These are phyloP conservation scores for Macroramphosus scolopax DNA, from an alignment of 2,797 vertebrate species.

Conservation along the genomic window DNA sequence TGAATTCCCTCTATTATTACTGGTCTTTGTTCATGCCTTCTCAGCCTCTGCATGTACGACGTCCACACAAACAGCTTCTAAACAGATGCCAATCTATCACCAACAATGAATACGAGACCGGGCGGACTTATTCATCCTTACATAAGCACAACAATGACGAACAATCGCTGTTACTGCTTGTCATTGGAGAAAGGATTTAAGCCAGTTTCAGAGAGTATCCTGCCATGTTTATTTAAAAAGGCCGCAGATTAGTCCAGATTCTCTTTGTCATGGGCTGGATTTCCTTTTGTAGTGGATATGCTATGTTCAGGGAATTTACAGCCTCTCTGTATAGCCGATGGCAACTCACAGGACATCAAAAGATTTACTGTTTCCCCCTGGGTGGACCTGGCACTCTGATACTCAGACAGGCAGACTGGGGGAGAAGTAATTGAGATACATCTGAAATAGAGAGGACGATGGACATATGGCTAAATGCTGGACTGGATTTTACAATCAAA, in stretches of 20 bases:
- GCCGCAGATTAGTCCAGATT: conserved; percentile 60
- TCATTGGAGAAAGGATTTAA: conserved; percentile 51
- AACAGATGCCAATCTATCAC: conserved; percentile 46
- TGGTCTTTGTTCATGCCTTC: conserved; percentile 33
- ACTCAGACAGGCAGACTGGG: conserved; percentile 50
- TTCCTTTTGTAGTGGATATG: conserved; percentile 46
- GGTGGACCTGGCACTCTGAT: conserved; percentile 53
- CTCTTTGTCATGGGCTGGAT: conserved; percentile 53
- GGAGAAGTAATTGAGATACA: conserved; percentile 72
- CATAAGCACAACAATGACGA: conserved; percentile 37
- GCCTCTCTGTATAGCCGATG: conserved; percentile 35
- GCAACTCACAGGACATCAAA: conserved; percentile 66
- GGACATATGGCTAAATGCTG: conserved; percentile 63
- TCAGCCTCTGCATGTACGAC: conserved; percentile 24
- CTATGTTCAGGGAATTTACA: conserved; percentile 58
- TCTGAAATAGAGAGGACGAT: conserved; percentile 50
- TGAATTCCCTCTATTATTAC: conserved; percentile 27
- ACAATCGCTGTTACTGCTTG: conserved; percentile 35
- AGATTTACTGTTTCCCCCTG: conserved; percentile 57
- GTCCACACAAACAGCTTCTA: conserved; percentile 16
- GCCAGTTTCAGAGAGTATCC: conserved; percentile 41
- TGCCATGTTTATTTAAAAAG: conserved; percentile 54
- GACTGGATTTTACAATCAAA: conserved; percentile 65
- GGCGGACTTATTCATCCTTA: conserved; percentile 40
- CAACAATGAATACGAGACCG: conserved; percentile 38